Evolutionary conservation across 2,888 invertebrate genomes (phyloP), one percentile per base, ranked within the genome.

Genomic region (Cryptocheilus praepositus): DNA sequence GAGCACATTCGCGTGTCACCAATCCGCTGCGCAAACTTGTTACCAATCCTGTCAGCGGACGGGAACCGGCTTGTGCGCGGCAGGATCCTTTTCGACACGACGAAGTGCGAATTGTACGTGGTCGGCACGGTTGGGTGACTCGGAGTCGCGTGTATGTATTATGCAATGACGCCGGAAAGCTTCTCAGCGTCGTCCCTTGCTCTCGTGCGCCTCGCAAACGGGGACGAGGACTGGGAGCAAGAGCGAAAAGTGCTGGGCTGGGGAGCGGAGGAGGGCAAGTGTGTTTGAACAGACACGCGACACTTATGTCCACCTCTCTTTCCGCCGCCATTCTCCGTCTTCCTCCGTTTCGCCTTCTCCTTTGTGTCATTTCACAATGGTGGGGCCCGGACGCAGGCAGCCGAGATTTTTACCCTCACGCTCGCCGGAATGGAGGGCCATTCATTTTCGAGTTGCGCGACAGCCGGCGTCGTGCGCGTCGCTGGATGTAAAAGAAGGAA

Each of bases 211-310:
- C 61, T 51, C 64, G 67, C 68, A 69, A 62, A 70, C 61, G 52
- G 61, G 22, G 49, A 68, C 49, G 16, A 59, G 21, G 45, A 64
- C 36, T n/a, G 13, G 36, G 8, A 64, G 56, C 43, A 45, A 19
- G 55, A 43, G 45, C 28, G 36, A 7, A 44, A 46, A 21, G 55
- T 46, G 59, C 19, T 28, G 44, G 28, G n/a, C 44, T 45, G 62
- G 55, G 64, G 64, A 67, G 56, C 64, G 57, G 76, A 73, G 64
- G 71, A 76, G 79, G 81, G 73, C 81, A 83, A 85, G 84, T 85
- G 81, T 85, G 83, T 88, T 86, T 88, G 83, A 88, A 87, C 84
- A 87, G 87, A 87, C 85, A 86, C 83, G 80, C 84, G 86, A 86
- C 87, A 87, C 87, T 88, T 81, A 76, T 83, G 81, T 83, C 83